These are phyloP conservation scores for Spodoptera frugiperda DNA, from an alignment of 1,140 invertebrate genomes.

Conservation along the genomic window DNA sequence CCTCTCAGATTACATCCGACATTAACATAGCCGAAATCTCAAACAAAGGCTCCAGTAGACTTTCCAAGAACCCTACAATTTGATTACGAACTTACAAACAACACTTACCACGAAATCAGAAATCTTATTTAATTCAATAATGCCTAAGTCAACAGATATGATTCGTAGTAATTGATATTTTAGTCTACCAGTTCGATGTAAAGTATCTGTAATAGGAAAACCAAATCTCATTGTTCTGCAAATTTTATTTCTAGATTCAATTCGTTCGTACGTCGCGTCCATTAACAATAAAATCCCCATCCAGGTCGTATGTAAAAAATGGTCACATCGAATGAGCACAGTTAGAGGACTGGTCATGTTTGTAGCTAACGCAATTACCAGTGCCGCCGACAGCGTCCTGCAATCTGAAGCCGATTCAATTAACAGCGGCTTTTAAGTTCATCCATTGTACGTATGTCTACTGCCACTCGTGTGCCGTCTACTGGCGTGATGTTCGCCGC, in stretches of 20 bases:
- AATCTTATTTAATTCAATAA: constrained; percentile 4
- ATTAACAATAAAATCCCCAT: constrained; percentile 39
- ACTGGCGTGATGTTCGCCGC: not conserved
- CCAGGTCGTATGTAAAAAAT: constrained; percentile 56
- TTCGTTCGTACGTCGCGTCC: constrained; percentile 8
- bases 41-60: constrained; percentile 1
- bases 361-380: constrained; percentile 74
- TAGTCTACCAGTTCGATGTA: not conserved
- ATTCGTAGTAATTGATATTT: not conserved
- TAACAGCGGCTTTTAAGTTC: constrained; percentile 78
- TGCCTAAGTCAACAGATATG: not conserved
- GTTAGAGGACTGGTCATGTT: constrained; percentile 71
- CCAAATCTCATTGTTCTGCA: constrained; percentile 12
- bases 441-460: constrained; percentile 55
- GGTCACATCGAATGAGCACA: constrained; percentile 59
- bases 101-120: constrained; percentile 4
- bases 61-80: constrained; percentile 6
- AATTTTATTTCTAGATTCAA: constrained; percentile 18
- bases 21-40: constrained; percentile 2
- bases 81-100: constrained; percentile 21
- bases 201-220: not conserved
- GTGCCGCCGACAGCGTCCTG: constrained; percentile 63
- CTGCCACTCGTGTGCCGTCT: not conserved
- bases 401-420: constrained; percentile 80
- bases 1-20: constrained; percentile 14